A percentile compares a stretch with the other conserved stretches of the same genome.
Conservation (phyloP, 2,113 vertebrate genomes). For the Triplophysa dalaica region DNA sequence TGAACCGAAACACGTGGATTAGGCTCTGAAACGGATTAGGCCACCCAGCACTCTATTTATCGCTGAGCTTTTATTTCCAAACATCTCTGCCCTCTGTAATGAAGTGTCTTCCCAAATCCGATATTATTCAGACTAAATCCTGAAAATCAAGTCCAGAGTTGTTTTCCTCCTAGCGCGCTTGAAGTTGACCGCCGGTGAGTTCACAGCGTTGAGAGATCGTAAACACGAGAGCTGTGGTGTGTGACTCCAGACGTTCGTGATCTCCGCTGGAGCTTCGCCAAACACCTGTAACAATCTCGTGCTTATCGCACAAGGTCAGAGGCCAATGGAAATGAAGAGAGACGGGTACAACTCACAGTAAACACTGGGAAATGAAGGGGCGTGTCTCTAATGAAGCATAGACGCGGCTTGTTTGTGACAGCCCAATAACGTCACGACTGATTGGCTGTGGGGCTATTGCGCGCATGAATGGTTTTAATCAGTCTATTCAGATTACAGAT, state of each 20-base stretch:
- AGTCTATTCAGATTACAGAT: not conserved
- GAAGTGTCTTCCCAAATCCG: slow-evolving; percentile 34
- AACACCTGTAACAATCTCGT: slow-evolving; percentile 54
- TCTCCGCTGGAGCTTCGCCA: slow-evolving; percentile 34
- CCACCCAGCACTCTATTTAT: slow-evolving; percentile 33
- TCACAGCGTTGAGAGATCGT: slow-evolving; percentile 33
- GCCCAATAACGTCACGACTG: not conserved
- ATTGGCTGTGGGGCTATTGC: not conserved
- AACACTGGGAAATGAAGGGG: not conserved
- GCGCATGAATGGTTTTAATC: slow-evolving; percentile 19
- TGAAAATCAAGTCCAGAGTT: slow-evolving; percentile 43
- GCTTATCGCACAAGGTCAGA: not conserved
- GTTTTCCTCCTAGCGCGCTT: not conserved
- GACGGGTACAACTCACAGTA: not conserved
- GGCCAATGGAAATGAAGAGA: not conserved
- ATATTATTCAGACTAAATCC: slow-evolving; percentile 26
- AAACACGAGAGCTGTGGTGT: slow-evolving; percentile 17
- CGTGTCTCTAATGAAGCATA: not conserved
- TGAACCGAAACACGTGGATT: slow-evolving; percentile 30
- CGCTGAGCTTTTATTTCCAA: slow-evolving; percentile 26
- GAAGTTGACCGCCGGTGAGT: not conserved
- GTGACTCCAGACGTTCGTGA: slow-evolving; percentile 32
- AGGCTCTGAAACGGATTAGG: slow-evolving; percentile 41
- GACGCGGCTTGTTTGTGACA: not conserved
- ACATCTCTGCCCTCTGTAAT: slow-evolving; percentile 18